Percentiles rank a stretch among this genome's conserved stretches.
These are phyloP conservation scores for Zygothrica quintamaculata DNA, from an alignment of 2,888 invertebrate genomes.

Conservation along the genomic window DNA sequence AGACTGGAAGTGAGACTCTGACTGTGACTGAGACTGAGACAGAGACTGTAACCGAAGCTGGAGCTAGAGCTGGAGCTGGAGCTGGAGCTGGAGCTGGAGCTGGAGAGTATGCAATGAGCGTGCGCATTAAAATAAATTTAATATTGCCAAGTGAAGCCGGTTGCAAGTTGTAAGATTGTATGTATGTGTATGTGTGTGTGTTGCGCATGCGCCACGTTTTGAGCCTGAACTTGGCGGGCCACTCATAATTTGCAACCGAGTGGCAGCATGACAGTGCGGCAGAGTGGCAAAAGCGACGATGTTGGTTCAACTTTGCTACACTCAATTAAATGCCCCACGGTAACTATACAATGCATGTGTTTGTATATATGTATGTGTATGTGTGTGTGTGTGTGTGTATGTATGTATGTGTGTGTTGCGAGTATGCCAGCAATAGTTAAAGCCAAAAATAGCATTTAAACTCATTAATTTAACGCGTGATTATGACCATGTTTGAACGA, in stretches of 20 bases:
- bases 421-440: slow-evolving; percentile 73
- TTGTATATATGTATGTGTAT: slow-evolving; percentile 6
- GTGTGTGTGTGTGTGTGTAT: slow-evolving; percentile 18
- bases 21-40: slow-evolving; percentile 6
- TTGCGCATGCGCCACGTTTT: slow-evolving; percentile 57
- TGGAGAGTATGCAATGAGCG: slow-evolving; percentile 33
- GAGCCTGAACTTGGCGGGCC: slow-evolving; percentile 75
- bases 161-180: slow-evolving; percentile 34
- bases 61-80: too few relatives aligned
- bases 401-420: slow-evolving; percentile 26
- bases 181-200: slow-evolving; percentile 23
- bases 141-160: slow-evolving; percentile 67
- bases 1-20: slow-evolving; percentile 10
- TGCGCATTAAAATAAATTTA: slow-evolving; percentile 76
- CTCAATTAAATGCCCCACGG: slow-evolving; percentile 69
- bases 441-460: slow-evolving; percentile 83
- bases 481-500: slow-evolving; percentile 80
- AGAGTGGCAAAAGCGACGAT: slow-evolving; percentile 27
- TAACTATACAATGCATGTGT: slow-evolving; percentile 5
- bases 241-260: slow-evolving; percentile 73
- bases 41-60: slow-evolving; percentile 3
- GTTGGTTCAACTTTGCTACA: slow-evolving; percentile 63
- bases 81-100: background rate
- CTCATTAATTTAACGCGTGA: slow-evolving; percentile 83
- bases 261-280: slow-evolving; percentile 28